Base-by-base conservation (phyloP, 2,888 invertebrate genomes). In the Phyto melanocephala region DNA sequence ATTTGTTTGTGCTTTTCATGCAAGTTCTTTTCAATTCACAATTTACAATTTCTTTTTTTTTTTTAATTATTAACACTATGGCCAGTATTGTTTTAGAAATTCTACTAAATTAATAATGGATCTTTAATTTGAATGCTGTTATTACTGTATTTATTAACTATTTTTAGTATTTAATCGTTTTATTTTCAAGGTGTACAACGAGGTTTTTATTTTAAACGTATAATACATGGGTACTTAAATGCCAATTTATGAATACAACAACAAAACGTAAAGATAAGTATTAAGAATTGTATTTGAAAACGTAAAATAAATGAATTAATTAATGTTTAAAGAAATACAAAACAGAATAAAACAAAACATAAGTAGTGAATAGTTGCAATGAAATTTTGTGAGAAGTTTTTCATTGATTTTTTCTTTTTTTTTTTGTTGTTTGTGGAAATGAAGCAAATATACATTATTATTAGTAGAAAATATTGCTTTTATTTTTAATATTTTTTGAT, bases 1-100 rank as follows among this genome's bases (percentile, higher is more conserved):
- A n/a, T 54, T 68, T 17, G n/a, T 56, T 67, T 80, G 89, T 88
- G 88, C 89, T 88, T 80, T 88, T 89, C 88, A 88, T 88, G 88
- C 88, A 88, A 87, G 86, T 88, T 85, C 80, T 74, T 83, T 68
- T 80, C 62, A 50, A 77, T 79, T 74, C 45, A 58, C 47, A 74
- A 79, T 80, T 62, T 28, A 28, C n/a, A n/a, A n/a, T n/a, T n/a
- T 70, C 28, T 76, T 52, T 65, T 68, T 81, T 58, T 56, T 79
- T 56, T 58, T 74, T 8, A 42, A 52, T n/a, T 83, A 82, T 75
- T 71, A 65, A 62, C 77, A 83, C 77, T 63, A 47, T 8, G 17
- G 50, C 67, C 56, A 15, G 67, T 80, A 80, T 74, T 74, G 79
- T 54, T 80, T 28, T 50, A 62, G 72, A 80, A 79, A 67, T 67